Evolutionary conservation across 2,113 vertebrate genomes (phyloP), one percentile per base, ranked within the genome.

Genomic region (Phrynosoma platyrhinos): DNA sequence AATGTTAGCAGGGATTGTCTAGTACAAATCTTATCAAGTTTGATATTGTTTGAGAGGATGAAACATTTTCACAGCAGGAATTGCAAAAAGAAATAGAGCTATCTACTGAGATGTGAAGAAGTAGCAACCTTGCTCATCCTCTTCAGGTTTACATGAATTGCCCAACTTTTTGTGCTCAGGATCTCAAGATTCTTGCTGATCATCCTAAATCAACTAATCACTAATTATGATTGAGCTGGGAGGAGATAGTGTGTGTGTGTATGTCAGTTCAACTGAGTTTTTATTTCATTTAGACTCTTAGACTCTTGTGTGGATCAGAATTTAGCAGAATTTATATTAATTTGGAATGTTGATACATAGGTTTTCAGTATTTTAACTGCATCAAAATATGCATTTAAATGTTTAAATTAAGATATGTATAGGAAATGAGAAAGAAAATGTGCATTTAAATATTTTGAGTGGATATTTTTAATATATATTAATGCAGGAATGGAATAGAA

Each of bases 41-140:
- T 75, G 30, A 52, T 86, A 47, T 52, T 90, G 53, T 84, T 83
- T 75, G 71, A 91, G 66, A 9, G 79, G 85, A 78, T 12, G 30
- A 23, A 90, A 92, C 16, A 81, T 87, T 89, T 90, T 87, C 85
- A 55, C 52, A 55, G 47, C 14, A n/a, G 66, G 69, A 25, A 47
- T 1, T 71, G 23, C 21, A 86, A 55, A 72, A 52, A 94, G 69
- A 69, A 16, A 20, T 69, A 81, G 23, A 85, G 4, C 40, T 90
- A 53, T 27, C 30, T 64, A 83, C 72, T 84, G 2, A 1, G 0
- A 1, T 1, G 68, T 90, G 5, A 40, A 18, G 0, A 3, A 69
- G 77, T 58, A 58, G 30, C 13, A 83, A 30, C 82, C n/a, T 32
- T 62, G 62, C n/a, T 42, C 5, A 83, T 36, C n/a, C 71, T 80